These are phyloP conservation scores for Eupeodes corollae DNA, from an alignment of 1,140 invertebrate species.

Conservation along the genomic window DNA sequence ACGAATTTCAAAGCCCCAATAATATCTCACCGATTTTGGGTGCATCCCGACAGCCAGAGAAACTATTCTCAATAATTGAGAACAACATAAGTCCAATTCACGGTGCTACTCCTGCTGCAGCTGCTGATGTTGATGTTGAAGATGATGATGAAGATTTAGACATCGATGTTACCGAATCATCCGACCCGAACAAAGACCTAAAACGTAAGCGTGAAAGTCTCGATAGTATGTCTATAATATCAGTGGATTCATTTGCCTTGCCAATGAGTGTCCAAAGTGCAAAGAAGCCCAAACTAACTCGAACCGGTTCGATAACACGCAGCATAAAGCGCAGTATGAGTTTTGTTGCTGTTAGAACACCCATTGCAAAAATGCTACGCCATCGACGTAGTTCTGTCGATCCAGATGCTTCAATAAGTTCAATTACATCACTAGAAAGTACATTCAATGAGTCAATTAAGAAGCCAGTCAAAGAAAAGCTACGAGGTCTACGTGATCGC, in stretches of 20 bases:
- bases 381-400: slow-evolving; percentile 28
- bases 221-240: slow-evolving; percentile 30
- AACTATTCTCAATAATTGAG: neutral
- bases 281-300: slow-evolving; percentile 32
- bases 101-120: neutral
- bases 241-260: slow-evolving; percentile 28
- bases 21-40: slow-evolving; percentile 27
- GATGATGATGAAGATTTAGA: slow-evolving; percentile 8
- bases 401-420: slow-evolving; percentile 28
- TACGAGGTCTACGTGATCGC: slow-evolving; percentile 23
- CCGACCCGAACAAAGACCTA: slow-evolving; percentile 16
- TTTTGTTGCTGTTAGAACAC: slow-evolving; percentile 29
- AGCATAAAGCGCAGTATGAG: slow-evolving; percentile 30
- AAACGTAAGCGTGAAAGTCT: slow-evolving; percentile 33
- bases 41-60: neutral
- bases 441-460: slow-evolving; percentile 30
- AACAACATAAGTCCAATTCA: neutral
- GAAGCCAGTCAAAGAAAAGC: slow-evolving; percentile 30
- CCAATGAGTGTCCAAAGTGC: slow-evolving; percentile 16
- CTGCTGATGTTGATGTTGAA: neutral
- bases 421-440: slow-evolving; percentile 22
- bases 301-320: slow-evolving; percentile 31
- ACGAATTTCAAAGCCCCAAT: slow-evolving; percentile 12
- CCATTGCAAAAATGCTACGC: slow-evolving; percentile 27
- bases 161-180: neutral